Percentiles rank a stretch among this genome's conserved stretches.
Evolutionary conservation across 2,113 vertebrate genomes (phyloP).

Genomic region (Sylvicapra grimmia): DNA sequence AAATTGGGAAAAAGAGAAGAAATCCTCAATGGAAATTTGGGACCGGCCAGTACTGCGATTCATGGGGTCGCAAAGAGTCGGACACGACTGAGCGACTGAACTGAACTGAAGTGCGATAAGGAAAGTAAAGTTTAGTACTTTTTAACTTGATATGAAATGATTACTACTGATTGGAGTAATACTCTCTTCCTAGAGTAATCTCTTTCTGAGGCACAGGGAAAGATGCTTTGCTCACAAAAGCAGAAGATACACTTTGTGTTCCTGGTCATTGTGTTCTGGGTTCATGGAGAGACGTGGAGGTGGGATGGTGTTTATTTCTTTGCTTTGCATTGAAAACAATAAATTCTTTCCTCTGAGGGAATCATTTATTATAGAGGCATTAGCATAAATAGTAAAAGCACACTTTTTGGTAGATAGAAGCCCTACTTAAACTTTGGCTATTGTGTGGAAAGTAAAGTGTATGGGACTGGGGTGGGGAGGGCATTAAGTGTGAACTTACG

Average conservation of each 20-base stretch:
- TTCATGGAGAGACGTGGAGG: background rate
- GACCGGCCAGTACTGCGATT: too few species aligned
- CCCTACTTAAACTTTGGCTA: background rate
- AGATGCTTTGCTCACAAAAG: background rate
- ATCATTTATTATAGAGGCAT: background rate
- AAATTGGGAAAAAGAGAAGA: background rate
- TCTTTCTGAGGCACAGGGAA: background rate
- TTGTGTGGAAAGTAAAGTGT: background rate
- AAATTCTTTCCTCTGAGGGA: background rate
- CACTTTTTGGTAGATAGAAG: background rate
- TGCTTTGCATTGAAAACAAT: background rate
- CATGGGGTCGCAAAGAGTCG: too few species aligned
- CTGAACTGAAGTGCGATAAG: too few species aligned
- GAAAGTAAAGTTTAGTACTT: background rate
- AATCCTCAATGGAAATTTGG: background rate
- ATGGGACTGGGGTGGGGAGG: background rate
- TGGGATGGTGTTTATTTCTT: background rate
- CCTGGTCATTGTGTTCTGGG: background rate
- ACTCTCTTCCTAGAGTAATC: background rate
- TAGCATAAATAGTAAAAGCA: background rate
- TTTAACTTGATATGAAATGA: background rate
- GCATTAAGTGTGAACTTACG: background rate
- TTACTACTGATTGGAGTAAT: background rate
- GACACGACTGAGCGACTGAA: too few species aligned
- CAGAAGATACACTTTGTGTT: background rate